phyloP scores from a whole-genome alignment of 1,140 invertebrate genomes.

The Macrosteles quadrilineatus region DNA sequence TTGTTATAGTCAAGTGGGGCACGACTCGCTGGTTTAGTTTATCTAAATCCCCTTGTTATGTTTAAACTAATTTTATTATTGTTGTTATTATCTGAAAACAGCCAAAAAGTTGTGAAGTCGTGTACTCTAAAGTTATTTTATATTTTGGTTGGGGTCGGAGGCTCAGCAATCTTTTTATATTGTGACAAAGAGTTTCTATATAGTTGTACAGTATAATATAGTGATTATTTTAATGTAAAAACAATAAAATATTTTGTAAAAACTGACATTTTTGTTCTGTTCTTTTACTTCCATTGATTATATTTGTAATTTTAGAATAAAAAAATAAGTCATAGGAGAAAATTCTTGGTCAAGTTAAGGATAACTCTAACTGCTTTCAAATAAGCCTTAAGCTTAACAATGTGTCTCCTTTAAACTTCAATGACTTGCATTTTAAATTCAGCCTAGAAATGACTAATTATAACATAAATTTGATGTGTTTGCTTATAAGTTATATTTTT shows the following conservation, averaged over 20 bases:
- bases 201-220: constrained; percentile 14
- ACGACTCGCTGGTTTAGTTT: neutral
- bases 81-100: constrained; percentile 11
- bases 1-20: neutral
- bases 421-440: too few relatives aligned
- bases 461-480: too few relatives aligned
- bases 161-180: constrained; percentile 1
- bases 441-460: too few relatives aligned
- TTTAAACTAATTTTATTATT: constrained; percentile 15
- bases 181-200: constrained; percentile 10
- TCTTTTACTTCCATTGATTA: too few relatives aligned
- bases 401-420: too few relatives aligned
- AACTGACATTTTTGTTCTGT: neutral
- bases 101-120: neutral
- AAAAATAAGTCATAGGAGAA: too few relatives aligned
- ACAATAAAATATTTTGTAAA: constrained; percentile 12
- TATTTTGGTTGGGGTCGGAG: neutral
- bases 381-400: too few relatives aligned
- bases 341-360: too few relatives aligned
- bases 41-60: neutral
- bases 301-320: too few relatives aligned
- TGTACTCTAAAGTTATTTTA: constrained; percentile 4
- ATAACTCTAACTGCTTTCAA: too few relatives aligned
- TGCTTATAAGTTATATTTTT: too few relatives aligned
- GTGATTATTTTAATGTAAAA: constrained; percentile 17